Percentiles rank a stretch among this genome's conserved stretches.
Evolutionary conservation across 2,797 vertebrate species (phyloP).

Genomic region (Phataginus tetradactyla): DNA sequence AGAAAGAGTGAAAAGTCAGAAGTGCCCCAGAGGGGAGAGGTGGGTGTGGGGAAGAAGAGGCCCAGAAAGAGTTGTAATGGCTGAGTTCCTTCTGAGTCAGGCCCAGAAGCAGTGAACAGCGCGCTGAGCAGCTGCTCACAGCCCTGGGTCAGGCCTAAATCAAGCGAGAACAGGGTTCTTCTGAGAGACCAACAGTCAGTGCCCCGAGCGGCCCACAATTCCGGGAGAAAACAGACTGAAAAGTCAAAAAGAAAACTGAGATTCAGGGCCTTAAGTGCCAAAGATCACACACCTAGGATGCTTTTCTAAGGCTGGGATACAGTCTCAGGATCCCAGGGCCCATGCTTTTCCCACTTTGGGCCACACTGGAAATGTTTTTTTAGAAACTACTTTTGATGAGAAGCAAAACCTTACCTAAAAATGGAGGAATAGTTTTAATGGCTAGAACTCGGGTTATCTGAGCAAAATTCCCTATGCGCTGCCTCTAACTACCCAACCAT

Average conservation of each 20-base stretch:
- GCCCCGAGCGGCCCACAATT: not conserved
- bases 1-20: not conserved
- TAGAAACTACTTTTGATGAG: not conserved
- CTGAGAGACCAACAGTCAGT: not conserved
- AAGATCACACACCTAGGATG: rapidly evolving
- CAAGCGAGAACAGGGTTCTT: not conserved
- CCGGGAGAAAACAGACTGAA: not conserved
- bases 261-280: not conserved
- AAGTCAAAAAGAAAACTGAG: not conserved
- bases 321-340: not conserved
- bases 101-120: not conserved
- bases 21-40: not conserved
- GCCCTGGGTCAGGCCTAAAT: not conserved
- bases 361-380: not conserved
- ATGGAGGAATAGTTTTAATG: not conserved
- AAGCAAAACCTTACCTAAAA: not conserved
- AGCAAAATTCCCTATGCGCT: not conserved
- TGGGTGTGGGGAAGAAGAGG: rapidly evolving
- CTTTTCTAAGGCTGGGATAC: not conserved
- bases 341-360: rapidly evolving
- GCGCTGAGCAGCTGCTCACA: not conserved
- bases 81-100: not conserved
- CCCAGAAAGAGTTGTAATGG: not conserved
- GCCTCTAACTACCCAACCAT: not conserved
- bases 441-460: not conserved